Evolutionary conservation across 1,140 invertebrate species (phyloP), one percentile per base, ranked within the genome.

Genomic region (Neelides sp.): DNA sequence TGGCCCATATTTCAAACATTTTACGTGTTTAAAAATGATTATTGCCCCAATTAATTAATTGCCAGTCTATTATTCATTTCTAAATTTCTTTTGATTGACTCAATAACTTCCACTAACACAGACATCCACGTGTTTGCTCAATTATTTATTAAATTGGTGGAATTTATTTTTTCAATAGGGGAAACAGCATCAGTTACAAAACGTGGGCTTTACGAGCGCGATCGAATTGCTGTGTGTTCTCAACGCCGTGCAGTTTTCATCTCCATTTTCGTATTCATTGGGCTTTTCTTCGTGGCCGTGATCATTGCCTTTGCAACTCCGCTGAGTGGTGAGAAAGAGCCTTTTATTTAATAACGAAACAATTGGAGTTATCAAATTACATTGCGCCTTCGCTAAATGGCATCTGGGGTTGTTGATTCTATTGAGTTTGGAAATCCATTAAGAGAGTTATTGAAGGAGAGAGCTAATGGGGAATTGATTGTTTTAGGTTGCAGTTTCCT

Each of bases 251-350:
- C 88, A 22, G 74, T 88, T 7, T 78, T 78, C 62, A 78, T 92
- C 52, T 80, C 84, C 24, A 78, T 78, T 10, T 66, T 82, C 24
- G 79, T 87, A 22, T 79, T 90, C 61, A 73, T 80, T 2, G 75
- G 83, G 28, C 75, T 93, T 54, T 78, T 93, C 61, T 71, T 80
- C 43, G 79, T 86, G 58, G 83, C 88, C 40, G 70, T 91, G 51
- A 79, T 93, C 52, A 85, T 91, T 54, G 86, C 89, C 40, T 91
- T 91, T 65, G 87, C 85, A 43, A 80, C 83, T 63, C 84, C 85
- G 52, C 79, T 62, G 32, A 54, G 54, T 56, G 54, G 58, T 58
- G 46, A 44, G 54, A 30, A 19, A 41, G 37, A 48, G 41, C 28
- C 40, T 56, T 44, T 48, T 32, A n/a, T 44, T 28, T 44, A 32